Base-by-base conservation (phyloP, 30 jellyfish, hydroid and myxozoan genomes). In the Turritopsis dohrnii region DNA sequence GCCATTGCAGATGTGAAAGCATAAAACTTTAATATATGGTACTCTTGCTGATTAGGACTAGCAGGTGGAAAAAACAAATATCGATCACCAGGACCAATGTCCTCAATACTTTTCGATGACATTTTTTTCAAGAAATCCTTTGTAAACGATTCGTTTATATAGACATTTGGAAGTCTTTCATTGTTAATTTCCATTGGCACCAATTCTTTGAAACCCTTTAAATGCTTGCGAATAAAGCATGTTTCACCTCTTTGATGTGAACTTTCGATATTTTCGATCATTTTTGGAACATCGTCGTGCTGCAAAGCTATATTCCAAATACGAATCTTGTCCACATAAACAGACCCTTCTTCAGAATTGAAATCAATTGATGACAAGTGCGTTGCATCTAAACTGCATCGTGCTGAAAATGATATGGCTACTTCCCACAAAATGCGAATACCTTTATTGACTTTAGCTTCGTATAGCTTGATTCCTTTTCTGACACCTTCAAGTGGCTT, bases 371-470 rank as follows among this genome's bases (percentile, higher is more conserved):
- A 90, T 21, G 73, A 28, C n/a, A 21, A 27, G 26, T n/a, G 74
- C 4, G 84, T 65, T 72, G 81, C 28, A 20, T 28, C 81, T 0
- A 66, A 30, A 52, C 89, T 76, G 65, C 91, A 80, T 19, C 97
- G 74, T 65, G 83, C 96, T 18, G 97, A 92, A 76, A 92, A 92
- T 5, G 93, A 94, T 19, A 87, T 53, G 0, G 94, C 89, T 28
- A 81, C 92, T 66, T 92, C 97, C 97, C 97, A 92, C 1, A 92
- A 53, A 80, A 92, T 80, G 21, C 94, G 74, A 16, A 85, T 81
- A 16, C 88, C 95, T 54, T 88, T 81, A 28, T 80, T 71, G 65
- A 90, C 23, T 77, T 79, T 79, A 77, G 93, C 88, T 69, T 90
- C 84, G 83, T 84, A 90, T 29, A 90, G 66, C 23, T 86, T 81